Conservation (phyloP, 2,888 invertebrate species). For the Callosobruchus maculatus region DNA sequence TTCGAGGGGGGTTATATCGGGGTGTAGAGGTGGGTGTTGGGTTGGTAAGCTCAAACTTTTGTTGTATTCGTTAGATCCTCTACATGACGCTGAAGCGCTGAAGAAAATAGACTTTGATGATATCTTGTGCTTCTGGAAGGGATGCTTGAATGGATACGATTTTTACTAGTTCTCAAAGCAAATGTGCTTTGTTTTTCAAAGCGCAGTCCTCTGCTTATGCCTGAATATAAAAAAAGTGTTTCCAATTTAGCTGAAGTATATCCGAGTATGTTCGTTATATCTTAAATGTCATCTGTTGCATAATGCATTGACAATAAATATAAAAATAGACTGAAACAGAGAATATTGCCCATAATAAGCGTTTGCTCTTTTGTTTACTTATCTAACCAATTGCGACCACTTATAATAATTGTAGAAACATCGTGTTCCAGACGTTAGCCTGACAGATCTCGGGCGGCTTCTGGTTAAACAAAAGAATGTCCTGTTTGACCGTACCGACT, state of each 20-base stretch:
- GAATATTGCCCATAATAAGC: background rate
- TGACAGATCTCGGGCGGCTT: background rate
- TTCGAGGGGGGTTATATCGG: too few relatives aligned
- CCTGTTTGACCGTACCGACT: background rate
- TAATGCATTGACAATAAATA: background rate
- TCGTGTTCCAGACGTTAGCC: background rate
- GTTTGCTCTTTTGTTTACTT: background rate
- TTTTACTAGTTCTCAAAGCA: too few relatives aligned
- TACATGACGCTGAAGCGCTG: too few relatives aligned
- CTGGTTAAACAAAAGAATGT: background rate
- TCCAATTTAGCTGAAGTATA: background rate
- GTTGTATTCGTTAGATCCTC: too few relatives aligned
- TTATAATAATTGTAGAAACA: background rate
- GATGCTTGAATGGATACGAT: too few relatives aligned
- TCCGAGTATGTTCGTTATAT: background rate
- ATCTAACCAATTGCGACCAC: background rate
- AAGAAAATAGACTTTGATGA: too few relatives aligned
- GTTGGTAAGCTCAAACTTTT: too few relatives aligned
- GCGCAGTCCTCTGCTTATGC: background rate
- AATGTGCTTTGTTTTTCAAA: too few relatives aligned
- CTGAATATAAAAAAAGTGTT: background rate
- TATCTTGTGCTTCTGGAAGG: too few relatives aligned
- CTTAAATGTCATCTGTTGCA: background rate
- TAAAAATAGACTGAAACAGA: background rate
- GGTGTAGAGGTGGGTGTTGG: too few relatives aligned